Base-by-base conservation (phyloP, 2,888 invertebrate species). In the Tachystola acroxantha region DNA sequence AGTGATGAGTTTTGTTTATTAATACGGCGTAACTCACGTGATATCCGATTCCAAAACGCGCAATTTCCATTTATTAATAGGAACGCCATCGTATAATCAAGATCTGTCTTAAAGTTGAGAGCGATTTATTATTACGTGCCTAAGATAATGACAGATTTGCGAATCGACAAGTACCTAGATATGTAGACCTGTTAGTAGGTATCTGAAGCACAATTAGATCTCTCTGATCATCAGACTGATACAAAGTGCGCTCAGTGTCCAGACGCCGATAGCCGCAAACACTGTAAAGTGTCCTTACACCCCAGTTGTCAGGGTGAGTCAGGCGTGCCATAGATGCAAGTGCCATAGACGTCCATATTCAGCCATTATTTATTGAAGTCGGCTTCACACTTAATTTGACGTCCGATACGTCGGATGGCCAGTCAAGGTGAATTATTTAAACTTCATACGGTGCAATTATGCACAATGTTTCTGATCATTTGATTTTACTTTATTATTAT, bases 201-300 rank as follows among this genome's bases (percentile, higher is more conserved):
- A n/a, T n/a, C n/a, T n/a, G n/a, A 24, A 28, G 13, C 13, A 28
- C 28, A 28, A 28, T 28, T 28, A 28, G n/a, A 28, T 28, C 13
- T 14, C 3, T 13, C 13, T 20, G 31, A 32, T 32, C 22, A 11
- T 11, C 32, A n/a, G 34, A 34, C 32, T 43, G 39, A 36, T 36
- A 40, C 32, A 41, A 45, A 50, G 54, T 52, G 50, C 60, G 46
- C 37, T 57, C 16, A 16, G 16, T 16, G 16, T 4, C 16, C 16
- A 16, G 16, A 16, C 16, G 16, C 6, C 47, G 36, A 12, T 41
- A 39, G 56, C 41, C 37, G 30, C 53, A 57, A 60, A 57, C 58
- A 57, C 60, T 67, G 67, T 69, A 68, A 69, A 59, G 57, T 52
- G 43, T 52, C 42, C 52, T 57, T 54, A 52, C 39, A 40, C 36